Evolutionary conservation across 2,113 vertebrate species (phyloP).

Genomic region (Microtus oregoni): DNA sequence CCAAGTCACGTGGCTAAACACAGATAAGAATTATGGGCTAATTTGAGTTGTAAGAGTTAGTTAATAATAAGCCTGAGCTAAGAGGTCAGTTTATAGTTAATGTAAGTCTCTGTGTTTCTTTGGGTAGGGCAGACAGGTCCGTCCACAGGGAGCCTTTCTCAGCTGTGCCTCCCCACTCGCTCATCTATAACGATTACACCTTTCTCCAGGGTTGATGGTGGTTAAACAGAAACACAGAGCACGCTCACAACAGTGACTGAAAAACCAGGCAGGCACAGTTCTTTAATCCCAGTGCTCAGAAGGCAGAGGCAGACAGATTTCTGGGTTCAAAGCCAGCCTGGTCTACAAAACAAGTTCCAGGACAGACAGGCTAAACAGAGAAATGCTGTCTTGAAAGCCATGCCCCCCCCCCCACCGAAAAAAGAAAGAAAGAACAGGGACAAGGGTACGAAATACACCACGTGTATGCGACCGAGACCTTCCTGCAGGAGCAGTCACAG

Average conservation of each 20-base stretch:
- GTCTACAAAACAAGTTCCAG: neutral
- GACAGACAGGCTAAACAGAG: neutral
- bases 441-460: neutral
- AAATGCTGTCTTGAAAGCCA: neutral
- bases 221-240: neutral
- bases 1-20: too few relatives aligned
- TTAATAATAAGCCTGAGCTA: too few relatives aligned
- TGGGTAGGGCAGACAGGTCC: too few relatives aligned
- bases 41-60: too few relatives aligned
- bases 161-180: neutral
- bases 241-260: neutral
- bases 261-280: neutral
- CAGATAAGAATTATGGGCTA: too few relatives aligned
- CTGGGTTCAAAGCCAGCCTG: neutral
- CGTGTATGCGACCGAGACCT: neutral
- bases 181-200: neutral
- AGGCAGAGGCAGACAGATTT: neutral
- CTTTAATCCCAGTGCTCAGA: neutral
- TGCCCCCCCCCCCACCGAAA: too few relatives aligned
- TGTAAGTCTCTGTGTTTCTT: too few relatives aligned
- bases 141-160: neutral
- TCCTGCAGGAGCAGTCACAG: neutral
- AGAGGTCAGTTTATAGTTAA: too few relatives aligned
- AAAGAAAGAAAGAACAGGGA: neutral
- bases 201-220: neutral